Evolutionary conservation across 2,797 vertebrate genomes (phyloP), one percentile per base, ranked within the genome.

Genomic region (Decapterus maruadsi): DNA sequence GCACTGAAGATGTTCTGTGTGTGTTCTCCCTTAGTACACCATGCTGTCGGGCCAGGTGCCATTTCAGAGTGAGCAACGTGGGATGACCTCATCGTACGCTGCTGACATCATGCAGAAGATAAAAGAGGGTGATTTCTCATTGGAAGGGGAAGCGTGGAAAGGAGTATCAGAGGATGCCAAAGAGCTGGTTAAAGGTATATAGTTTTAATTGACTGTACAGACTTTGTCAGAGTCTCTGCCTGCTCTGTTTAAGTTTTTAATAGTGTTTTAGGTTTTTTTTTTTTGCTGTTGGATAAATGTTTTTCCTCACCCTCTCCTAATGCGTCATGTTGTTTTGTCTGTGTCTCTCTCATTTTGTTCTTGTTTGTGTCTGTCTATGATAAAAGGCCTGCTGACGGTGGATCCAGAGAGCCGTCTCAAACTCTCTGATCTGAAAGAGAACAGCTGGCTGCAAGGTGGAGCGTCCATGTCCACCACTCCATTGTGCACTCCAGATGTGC

Each of bases 41-140:
- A 98, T 98, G 96, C 95, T 98, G 73, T 98, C 97, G 1, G 97
- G 97, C 54, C 97, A 97, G 90, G 97, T 97, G 75, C 97, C 97
- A 0, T 98, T 98, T 94, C 97, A 97, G 90, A 96, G 95, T 29
- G 94, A 94, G 65, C 93, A 94, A 81, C 90, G 93, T 66, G 95
- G 96, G 74, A 95, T 96, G 87, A 96, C 96, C 20, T 96, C 96
- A 9, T 96, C 94, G 3, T 95, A 95, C 13, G 96, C 97, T 0
- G 96, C 96, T 0, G 97, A 97, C 80, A 98, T 98, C 92, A 97
- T 98, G 96, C 95, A 95, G 61, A 98, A 98, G 85, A 98, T 98
- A 80, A 97, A 97, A 60, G 96, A 97, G 83, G 97, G 97, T 0
- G 96, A 96, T 77, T 98, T 98, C 91, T 97, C 96, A 46, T 92